phyloP scores from a whole-genome alignment of 2,888 invertebrate species.

The Melanophora roralis region DNA sequence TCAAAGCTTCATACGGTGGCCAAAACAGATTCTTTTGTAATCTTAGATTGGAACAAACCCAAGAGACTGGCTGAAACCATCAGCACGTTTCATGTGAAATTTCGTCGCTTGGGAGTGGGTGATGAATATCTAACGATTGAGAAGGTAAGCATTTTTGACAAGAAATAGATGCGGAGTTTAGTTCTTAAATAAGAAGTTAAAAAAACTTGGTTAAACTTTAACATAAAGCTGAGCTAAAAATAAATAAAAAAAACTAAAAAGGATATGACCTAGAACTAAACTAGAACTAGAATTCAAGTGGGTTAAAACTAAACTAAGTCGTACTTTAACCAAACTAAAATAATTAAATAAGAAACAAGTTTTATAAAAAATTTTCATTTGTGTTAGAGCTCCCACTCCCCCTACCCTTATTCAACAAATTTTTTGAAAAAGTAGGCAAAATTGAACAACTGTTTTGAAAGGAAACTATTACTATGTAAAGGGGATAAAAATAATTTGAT shows the following conservation, averaged over 20 bases:
- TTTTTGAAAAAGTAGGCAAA: no score
- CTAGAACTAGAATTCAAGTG: background rate
- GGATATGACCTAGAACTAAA: background rate
- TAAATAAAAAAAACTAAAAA: background rate
- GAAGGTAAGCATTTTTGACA: conserved; percentile 78
- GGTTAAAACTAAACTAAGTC: background rate
- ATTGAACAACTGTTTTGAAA: no score
- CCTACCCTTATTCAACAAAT: no score
- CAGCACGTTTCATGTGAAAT: conserved; percentile 81
- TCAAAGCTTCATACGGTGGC: conserved; percentile 84
- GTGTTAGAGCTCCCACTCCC: no score
- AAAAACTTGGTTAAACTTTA: no score
- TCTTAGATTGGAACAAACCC: conserved; percentile 87
- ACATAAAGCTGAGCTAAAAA: background rate
- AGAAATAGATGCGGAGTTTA: no score
- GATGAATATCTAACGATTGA: conserved; percentile 80
- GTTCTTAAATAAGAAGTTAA: background rate
- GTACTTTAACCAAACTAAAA: background rate
- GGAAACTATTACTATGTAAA: no score
- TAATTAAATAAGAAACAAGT: no score
- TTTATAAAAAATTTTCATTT: no score
- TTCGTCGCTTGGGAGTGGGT: conserved; percentile 79
- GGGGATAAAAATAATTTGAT: no score
- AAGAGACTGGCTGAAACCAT: conserved; percentile 85
- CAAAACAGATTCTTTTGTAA: conserved; percentile 86